Percentiles rank a stretch among this genome's conserved stretches.
Conservation (phyloP, 1,140 invertebrate species). For the Ladona fulva region DNA sequence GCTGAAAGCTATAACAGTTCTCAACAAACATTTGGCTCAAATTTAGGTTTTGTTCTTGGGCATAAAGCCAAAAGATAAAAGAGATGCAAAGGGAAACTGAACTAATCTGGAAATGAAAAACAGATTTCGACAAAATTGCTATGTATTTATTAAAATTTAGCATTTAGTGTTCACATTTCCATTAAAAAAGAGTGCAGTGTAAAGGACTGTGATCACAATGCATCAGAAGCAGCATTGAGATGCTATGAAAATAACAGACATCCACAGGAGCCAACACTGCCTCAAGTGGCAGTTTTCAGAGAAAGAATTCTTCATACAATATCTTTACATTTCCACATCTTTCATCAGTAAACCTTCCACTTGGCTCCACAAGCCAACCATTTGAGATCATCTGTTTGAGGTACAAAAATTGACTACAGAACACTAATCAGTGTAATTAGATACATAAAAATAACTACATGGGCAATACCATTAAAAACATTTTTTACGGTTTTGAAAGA, state of each 20-base stretch:
- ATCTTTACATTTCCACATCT: neutral
- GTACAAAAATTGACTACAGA: neutral
- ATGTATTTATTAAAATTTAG: slow-evolving; percentile 9
- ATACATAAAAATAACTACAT: neutral
- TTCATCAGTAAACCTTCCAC: neutral
- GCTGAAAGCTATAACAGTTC: too few species aligned
- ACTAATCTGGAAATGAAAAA: neutral
- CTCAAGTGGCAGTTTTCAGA: neutral
- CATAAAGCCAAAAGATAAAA: too few species aligned
- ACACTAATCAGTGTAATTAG: neutral
- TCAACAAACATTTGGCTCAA: too few species aligned
- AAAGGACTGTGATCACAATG: slow-evolving; percentile 4
- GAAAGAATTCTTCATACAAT: neutral
- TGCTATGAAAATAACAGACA: neutral
- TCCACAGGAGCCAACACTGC: neutral
- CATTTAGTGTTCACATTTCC: slow-evolving; percentile 6
- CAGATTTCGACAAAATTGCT: neutral
- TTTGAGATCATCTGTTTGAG: neutral
- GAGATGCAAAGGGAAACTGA: too few species aligned
- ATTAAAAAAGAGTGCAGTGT: slow-evolving; percentile 6
- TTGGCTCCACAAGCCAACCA: neutral
- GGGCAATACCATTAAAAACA: too few species aligned
- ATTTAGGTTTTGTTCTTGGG: too few species aligned
- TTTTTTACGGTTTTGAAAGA: too few species aligned
- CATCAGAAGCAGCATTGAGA: neutral